Percentiles rank a stretch among this genome's conserved stretches.
Evolutionary conservation across 2,113 vertebrate genomes (phyloP).

Genomic region (Melospiza georgiana): DNA sequence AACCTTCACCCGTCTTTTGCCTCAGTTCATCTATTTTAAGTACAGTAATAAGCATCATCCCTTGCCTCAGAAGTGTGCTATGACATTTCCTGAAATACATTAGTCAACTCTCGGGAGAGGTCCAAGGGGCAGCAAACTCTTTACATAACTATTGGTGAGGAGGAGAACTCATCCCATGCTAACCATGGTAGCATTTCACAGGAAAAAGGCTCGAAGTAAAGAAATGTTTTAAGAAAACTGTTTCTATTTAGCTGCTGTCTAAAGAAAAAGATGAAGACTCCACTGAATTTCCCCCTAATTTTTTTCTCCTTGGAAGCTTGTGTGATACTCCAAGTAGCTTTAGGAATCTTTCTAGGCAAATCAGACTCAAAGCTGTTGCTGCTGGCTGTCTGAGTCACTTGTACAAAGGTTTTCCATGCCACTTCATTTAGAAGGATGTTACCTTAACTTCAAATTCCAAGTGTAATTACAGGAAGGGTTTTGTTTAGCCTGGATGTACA

Average conservation of each 20-base stretch:
- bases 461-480: not conserved
- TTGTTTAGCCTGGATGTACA: not conserved
- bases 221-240: not conserved
- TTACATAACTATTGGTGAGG: not conserved
- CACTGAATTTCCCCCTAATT: not conserved
- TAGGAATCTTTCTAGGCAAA: constrained; percentile 1
- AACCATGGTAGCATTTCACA: not conserved
- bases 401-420: not conserved
- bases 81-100: constrained; percentile 42
- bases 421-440: not conserved
- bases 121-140: constrained; percentile 12
- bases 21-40: constrained; percentile 23
- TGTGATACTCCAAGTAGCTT: not conserved
- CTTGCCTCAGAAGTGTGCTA: not conserved
- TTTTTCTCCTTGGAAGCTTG: not conserved
- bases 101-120: constrained; percentile 11
- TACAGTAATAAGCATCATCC: constrained; percentile 14
- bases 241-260: not conserved
- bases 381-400: not conserved
- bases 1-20: not conserved
- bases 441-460: not conserved
- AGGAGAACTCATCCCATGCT: not conserved
- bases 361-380: constrained; percentile 17
- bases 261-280: not conserved
- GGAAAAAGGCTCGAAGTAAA: not conserved